Evolutionary conservation across 1,140 invertebrate genomes (phyloP), one percentile per base, ranked within the genome.

Genomic region (Lasioglossum baleicum): DNA sequence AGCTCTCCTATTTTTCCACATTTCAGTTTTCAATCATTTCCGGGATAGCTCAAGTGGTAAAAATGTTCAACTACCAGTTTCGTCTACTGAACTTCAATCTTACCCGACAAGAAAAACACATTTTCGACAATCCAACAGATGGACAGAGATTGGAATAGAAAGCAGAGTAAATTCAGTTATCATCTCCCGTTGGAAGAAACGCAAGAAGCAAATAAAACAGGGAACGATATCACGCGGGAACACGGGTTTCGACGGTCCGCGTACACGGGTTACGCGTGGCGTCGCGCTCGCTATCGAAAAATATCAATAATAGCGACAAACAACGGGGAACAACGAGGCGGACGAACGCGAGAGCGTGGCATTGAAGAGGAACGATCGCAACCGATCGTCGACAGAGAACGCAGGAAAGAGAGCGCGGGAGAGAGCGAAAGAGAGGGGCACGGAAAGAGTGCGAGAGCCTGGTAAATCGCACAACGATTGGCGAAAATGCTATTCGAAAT

Each of bases 401-500:
- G 70, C 26, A 71, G 26, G 11, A 61, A 5, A 68, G 13, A 22
- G 8, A 53, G n/a, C 40, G 20, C 10, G 35, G 7, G 56, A 63
- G 42, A 67, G 67, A 51, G 74, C 35, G 42, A 56, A 20, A 67
- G 44, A 6, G 61, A 0, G n/a, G 42, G 13, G 0, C 44, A 20
- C 17, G 26, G 67, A 72, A 79, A 72, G 80, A 78, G 80, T 60
- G 80, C 68, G 67, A 79, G 68, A 11, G 60, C 64, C 66, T 76
- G 72, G 84, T 85, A 86, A 86, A 86, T 86, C 84, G 84, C 80
- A 75, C 80, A 84, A 86, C 84, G 83, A 86, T 82, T 82, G 83
- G 79, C 75, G 87, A 87, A 88, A 86, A 85, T 85, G 87, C 78
- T 84, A 87, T 87, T 83, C 85, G 77, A 88, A 88, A 83, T 86